Conservation (phyloP, 53 echinoderm and acorn worm genomes). For the Echinarachnius parma region DNA sequence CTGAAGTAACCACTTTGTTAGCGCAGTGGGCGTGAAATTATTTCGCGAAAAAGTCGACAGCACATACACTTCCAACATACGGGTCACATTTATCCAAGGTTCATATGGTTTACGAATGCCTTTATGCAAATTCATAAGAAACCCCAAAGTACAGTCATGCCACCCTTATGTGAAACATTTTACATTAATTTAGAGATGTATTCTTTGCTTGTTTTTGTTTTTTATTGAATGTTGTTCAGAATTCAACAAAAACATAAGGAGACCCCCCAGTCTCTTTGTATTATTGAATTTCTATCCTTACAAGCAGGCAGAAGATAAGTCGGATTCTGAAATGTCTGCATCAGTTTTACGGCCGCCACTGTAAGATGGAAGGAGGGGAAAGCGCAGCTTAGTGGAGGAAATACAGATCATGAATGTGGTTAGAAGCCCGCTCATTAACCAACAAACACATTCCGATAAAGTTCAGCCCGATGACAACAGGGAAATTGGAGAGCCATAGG, state of each 20-base stretch:
- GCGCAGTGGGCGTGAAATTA: constrained; percentile 12
- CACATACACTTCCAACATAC: constrained; percentile 27
- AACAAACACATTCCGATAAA: constrained; percentile 15
- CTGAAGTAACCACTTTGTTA: constrained; percentile 16
- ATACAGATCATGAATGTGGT: constrained; percentile 45
- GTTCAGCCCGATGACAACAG: constrained; percentile 9
- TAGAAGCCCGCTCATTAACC: constrained; percentile 22
- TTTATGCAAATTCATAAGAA: constrained; percentile 21
- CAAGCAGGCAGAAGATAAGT: too few relatives aligned
- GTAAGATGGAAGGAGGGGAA: constrained; percentile 22
- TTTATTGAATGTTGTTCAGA: too few relatives aligned
- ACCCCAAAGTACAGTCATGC: constrained; percentile 7
- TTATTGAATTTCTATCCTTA: too few relatives aligned
- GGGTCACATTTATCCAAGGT: constrained; percentile 31
- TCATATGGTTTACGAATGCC: constrained; percentile 20
- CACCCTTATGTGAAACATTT: neutral
- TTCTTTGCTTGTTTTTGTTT: too few relatives aligned
- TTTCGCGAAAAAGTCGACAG: constrained; percentile 29
- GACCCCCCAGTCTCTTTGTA: too few relatives aligned
- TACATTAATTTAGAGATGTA: too few relatives aligned
- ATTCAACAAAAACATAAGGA: too few relatives aligned
- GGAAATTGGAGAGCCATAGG: constrained; percentile 37
- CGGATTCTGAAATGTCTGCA: too few relatives aligned
- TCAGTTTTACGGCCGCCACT: too few relatives aligned
- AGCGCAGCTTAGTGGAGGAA: constrained; percentile 39